Evolutionary conservation across 2,888 invertebrate species (phyloP).

Genomic region (Nomada flava): DNA sequence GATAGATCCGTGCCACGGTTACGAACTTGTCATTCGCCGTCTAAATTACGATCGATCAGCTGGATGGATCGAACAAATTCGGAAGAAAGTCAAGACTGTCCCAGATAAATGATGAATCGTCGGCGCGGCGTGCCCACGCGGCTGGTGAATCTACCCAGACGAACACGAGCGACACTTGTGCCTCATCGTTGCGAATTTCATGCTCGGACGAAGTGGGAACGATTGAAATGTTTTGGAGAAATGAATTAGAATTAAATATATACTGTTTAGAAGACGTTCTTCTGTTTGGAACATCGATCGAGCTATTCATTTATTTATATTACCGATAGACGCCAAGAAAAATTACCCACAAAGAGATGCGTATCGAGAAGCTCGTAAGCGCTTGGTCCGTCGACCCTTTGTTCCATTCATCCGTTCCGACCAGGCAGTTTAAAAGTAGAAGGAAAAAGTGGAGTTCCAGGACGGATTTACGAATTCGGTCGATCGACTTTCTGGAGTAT

Average conservation of each 20-base stretch:
- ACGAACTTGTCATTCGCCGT: slow-evolving; percentile 59
- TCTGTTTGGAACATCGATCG: background rate
- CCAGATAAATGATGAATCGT: slow-evolving; percentile 67
- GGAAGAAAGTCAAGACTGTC: slow-evolving; percentile 70
- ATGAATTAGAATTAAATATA: background rate
- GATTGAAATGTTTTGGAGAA: background rate
- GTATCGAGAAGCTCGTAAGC: too few relatives aligned
- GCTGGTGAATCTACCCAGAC: slow-evolving; percentile 30
- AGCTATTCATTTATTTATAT: background rate
- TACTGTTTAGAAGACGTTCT: background rate
- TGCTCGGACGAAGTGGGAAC: background rate
- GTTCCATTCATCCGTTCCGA: slow-evolving; percentile 29
- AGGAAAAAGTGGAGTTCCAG: slow-evolving; percentile 22
- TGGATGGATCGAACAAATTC: slow-evolving; percentile 65
- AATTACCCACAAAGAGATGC: background rate
- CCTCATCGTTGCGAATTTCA: slow-evolving; percentile 4
- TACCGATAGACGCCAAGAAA: too few relatives aligned
- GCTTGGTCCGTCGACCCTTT: slow-evolving; percentile 27
- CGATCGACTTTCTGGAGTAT: slow-evolving; percentile 74
- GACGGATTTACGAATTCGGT: slow-evolving; percentile 70
- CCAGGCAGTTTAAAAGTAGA: slow-evolving; percentile 32
- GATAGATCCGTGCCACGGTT: slow-evolving; percentile 14
- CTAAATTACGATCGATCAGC: slow-evolving; percentile 66
- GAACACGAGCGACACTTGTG: slow-evolving; percentile 30
- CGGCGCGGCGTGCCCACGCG: slow-evolving; percentile 24